Conservation (phyloP, 2,888 invertebrate genomes). For the Amphipoea oculea region DNA sequence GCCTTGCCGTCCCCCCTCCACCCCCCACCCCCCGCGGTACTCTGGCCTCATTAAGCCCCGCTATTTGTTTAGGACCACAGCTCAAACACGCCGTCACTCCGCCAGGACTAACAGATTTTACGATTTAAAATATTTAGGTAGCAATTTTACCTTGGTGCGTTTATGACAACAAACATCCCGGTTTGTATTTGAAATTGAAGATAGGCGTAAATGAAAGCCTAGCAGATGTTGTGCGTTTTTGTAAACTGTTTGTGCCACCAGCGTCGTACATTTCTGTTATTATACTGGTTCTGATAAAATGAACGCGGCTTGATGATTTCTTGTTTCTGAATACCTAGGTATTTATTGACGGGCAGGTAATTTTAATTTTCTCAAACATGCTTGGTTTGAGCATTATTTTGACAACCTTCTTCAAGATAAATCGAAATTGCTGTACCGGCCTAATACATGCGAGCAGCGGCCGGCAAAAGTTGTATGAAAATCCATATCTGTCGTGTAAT, state of each 20-base stretch:
- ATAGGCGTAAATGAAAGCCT: constrained; percentile 54
- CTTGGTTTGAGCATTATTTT: too few relatives aligned
- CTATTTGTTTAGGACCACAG: constrained; percentile 88
- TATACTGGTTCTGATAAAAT: not conserved
- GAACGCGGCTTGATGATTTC: not conserved
- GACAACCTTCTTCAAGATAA: too few relatives aligned
- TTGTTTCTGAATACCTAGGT: too few relatives aligned
- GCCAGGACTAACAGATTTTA: constrained; percentile 86
- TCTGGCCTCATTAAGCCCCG: constrained; percentile 86
- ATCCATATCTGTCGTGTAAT: too few relatives aligned
- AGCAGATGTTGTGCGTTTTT: constrained; percentile 44
- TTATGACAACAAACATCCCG: constrained; percentile 84
- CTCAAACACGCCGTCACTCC: constrained; percentile 85
- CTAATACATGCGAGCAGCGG: too few relatives aligned
- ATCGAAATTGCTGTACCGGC: too few relatives aligned
- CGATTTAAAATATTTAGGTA: constrained; percentile 87
- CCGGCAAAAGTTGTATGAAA: too few relatives aligned
- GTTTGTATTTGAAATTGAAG: constrained; percentile 74
- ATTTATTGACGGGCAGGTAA: not conserved
- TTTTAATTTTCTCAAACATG: not conserved
- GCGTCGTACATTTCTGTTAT: not conserved
- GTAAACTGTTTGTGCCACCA: constrained; percentile 5
- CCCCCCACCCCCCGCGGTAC: constrained; percentile 52
- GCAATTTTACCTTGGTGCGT: constrained; percentile 82
- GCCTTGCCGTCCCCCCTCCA: constrained; percentile 33